These are phyloP conservation scores for Drosophila nr. fundita DNA, from an alignment of 2,888 invertebrate species.

Conservation along the genomic window DNA sequence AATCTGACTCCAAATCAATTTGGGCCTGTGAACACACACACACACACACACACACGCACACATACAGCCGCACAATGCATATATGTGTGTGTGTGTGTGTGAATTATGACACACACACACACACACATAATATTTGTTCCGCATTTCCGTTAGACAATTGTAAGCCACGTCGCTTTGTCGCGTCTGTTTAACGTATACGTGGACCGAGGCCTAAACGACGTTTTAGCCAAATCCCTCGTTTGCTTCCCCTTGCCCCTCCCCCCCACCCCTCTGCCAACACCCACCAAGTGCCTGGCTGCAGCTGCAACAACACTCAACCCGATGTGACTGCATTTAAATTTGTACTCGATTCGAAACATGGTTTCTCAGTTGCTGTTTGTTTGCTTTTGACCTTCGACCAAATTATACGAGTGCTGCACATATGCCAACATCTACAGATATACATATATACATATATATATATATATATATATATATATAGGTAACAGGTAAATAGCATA, in stretches of 20 bases:
- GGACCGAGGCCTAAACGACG: slow-evolving; percentile 62
- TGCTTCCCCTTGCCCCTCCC: not conserved
- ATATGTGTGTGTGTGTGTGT: slow-evolving; percentile 12
- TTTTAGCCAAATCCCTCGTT: slow-evolving; percentile 16
- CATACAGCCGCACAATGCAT: slow-evolving; percentile 3
- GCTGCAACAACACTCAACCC: slow-evolving; percentile 26
- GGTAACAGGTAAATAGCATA: not conserved
- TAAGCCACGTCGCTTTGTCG: slow-evolving; percentile 48
- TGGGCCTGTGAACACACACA: slow-evolving; percentile 66
- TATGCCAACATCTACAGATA: not conserved
- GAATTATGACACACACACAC: slow-evolving; percentile 51
- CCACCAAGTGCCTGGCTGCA: slow-evolving; percentile 11
- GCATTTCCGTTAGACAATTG: slow-evolving; percentile 64
- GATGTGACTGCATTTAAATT: slow-evolving; percentile 40
- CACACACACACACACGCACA: slow-evolving; percentile 9
- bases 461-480: no score
- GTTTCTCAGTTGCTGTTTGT: slow-evolving; percentile 35
- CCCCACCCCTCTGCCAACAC: not conserved
- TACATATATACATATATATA: not conserved
- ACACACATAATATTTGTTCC: slow-evolving; percentile 30
- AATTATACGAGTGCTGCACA: slow-evolving; percentile 35
- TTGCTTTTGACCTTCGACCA: slow-evolving; percentile 44
- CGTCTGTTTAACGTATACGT: slow-evolving; percentile 67
- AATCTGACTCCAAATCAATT: slow-evolving; percentile 73
- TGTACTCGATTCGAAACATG: slow-evolving; percentile 46